Evolutionary conservation across 2,888 invertebrate species (phyloP).

Genomic region (Odontomyia ornata): DNA sequence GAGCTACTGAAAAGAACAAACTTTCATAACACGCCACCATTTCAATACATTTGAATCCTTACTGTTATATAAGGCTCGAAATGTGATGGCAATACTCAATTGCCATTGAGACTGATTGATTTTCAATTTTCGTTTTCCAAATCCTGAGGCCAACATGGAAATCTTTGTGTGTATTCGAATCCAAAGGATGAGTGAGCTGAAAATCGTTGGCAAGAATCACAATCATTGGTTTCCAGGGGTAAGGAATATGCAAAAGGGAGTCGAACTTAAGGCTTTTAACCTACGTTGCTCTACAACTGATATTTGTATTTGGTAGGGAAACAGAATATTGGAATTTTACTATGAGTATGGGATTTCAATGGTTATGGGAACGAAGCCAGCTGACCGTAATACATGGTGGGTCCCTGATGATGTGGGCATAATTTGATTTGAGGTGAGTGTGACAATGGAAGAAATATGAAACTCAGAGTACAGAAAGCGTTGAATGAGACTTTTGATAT

Average conservation of each 20-base stretch:
- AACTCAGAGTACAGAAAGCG: too few relatives aligned
- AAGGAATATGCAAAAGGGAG: neutral
- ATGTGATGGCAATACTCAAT: constrained; percentile 23
- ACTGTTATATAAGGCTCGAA: neutral
- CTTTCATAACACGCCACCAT: too few relatives aligned
- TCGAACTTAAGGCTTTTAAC: neutral
- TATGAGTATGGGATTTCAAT: too few relatives aligned
- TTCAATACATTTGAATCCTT: neutral
- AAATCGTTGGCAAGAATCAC: neutral
- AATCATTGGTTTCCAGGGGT: neutral
- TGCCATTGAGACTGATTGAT: constrained; percentile 34
- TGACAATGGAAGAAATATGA: neutral
- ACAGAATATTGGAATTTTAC: too few relatives aligned
- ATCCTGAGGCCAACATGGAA: neutral
- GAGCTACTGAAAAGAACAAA: too few relatives aligned
- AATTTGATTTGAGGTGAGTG: neutral
- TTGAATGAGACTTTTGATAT: too few relatives aligned
- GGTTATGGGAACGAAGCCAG: too few relatives aligned
- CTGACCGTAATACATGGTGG: too few relatives aligned
- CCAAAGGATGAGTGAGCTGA: neutral
- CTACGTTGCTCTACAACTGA: neutral
- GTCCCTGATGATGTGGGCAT: too few relatives aligned
- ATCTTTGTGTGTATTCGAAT: too few relatives aligned
- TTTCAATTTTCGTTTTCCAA: constrained; percentile 32
- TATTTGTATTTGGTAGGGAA: neutral